Conservation (phyloP, 2,113 vertebrate species). For the Microtus oregoni region DNA sequence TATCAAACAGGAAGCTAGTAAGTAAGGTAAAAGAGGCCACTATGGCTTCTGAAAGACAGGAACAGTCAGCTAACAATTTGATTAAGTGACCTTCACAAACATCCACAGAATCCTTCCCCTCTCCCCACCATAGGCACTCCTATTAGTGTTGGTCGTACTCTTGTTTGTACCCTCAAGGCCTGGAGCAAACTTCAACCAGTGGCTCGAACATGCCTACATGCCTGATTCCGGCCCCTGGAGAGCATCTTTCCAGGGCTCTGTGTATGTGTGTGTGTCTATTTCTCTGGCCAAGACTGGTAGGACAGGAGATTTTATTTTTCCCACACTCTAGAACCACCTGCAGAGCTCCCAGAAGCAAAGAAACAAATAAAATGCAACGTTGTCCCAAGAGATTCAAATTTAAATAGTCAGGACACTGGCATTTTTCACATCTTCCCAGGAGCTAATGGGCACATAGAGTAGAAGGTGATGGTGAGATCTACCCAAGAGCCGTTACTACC, state of each 20-base stretch:
- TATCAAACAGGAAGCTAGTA: constrained; percentile 34
- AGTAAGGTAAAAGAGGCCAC: background rate
- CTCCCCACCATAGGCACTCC: background rate
- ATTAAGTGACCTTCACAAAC: constrained; percentile 10
- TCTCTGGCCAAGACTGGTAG: background rate
- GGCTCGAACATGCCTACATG: background rate
- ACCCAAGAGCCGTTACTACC: background rate
- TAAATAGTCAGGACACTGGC: background rate
- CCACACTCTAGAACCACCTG: background rate
- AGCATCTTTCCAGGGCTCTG: background rate
- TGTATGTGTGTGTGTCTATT: background rate
- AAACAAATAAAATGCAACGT: background rate
- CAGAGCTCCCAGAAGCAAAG: constrained; percentile 43
- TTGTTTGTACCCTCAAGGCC: background rate
- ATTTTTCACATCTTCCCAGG: constrained; percentile 36
- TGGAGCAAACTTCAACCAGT: background rate
- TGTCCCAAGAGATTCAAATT: background rate
- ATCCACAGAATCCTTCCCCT: background rate
- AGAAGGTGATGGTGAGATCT: background rate
- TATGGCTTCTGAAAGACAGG: background rate
- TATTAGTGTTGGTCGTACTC: background rate
- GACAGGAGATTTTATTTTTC: background rate
- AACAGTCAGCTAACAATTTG: background rate
- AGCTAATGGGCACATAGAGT: background rate
- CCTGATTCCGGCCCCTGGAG: background rate